Conservation (phyloP, 2,797 vertebrate genomes). For the Apodemus agrarius region DNA sequence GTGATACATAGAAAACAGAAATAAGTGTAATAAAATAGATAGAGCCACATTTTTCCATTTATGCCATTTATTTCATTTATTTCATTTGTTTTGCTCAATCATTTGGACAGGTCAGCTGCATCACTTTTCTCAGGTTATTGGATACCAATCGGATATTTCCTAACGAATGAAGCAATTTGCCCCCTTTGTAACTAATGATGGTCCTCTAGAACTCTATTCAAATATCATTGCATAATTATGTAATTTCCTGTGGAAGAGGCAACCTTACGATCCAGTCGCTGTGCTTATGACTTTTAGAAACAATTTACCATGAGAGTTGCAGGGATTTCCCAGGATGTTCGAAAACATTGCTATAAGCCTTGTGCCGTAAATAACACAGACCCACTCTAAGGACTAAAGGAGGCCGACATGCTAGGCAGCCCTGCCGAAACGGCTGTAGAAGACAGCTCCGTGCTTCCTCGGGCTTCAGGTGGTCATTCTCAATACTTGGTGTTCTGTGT, state of each 20-base stretch:
- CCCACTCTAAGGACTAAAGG: background rate
- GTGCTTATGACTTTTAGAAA: background rate
- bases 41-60: background rate
- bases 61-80: too few relatives aligned
- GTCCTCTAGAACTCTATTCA: background rate
- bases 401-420: background rate
- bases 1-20: background rate
- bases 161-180: background rate
- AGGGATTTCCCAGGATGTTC: background rate
- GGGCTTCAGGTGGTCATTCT: background rate
- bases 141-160: background rate
- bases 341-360: background rate
- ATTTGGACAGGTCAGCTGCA: fast-evolving
- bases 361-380: background rate
- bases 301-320: background rate
- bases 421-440: background rate
- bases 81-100: background rate
- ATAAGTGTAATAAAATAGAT: background rate
- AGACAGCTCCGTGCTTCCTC: background rate
- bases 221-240: background rate
- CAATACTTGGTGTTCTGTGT: background rate
- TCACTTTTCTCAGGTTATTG: background rate
- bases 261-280: background rate
- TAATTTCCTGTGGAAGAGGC: background rate
- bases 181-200: background rate